These are phyloP conservation scores for Sardina pilchardus DNA, from an alignment of 2,113 vertebrate species.

Conservation along the genomic window DNA sequence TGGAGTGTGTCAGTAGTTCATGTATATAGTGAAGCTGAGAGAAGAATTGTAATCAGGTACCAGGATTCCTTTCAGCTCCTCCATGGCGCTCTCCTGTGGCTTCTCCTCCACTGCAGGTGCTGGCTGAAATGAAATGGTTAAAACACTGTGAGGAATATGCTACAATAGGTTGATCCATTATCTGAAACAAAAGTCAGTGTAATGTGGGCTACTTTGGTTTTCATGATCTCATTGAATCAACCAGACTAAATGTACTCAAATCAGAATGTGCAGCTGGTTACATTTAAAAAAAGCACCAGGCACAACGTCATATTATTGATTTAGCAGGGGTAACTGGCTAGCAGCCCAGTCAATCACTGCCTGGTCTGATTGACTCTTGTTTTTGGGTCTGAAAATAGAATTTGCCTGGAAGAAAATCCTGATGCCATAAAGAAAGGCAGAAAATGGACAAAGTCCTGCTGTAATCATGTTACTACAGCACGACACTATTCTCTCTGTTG, in stretches of 20 bases:
- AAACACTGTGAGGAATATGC: background rate
- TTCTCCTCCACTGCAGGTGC: constrained; percentile 65
- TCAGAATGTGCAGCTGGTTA: constrained; percentile 6
- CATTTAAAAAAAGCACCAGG: background rate
- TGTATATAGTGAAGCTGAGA: background rate
- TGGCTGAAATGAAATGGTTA: constrained; percentile 37
- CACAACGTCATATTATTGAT: background rate
- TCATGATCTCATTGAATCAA: background rate
- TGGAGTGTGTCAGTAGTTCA: background rate
- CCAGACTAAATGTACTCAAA: background rate
- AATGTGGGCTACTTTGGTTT: background rate
- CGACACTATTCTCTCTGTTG: background rate
- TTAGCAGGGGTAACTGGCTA: background rate
- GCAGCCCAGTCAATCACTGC: background rate
- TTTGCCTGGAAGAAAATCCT: background rate
- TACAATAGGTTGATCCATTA: background rate
- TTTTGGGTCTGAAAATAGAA: background rate
- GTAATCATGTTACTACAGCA: background rate
- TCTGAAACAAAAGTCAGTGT: background rate
- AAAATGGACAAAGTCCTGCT: background rate
- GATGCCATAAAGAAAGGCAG: no score
- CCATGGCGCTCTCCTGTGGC: constrained; percentile 78
- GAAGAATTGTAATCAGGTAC: constrained; percentile 48
- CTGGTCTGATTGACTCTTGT: background rate
- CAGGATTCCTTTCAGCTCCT: constrained; percentile 80